Base-by-base conservation (phyloP, 2,888 invertebrate genomes). In the Gisinianus flammeolus region DNA sequence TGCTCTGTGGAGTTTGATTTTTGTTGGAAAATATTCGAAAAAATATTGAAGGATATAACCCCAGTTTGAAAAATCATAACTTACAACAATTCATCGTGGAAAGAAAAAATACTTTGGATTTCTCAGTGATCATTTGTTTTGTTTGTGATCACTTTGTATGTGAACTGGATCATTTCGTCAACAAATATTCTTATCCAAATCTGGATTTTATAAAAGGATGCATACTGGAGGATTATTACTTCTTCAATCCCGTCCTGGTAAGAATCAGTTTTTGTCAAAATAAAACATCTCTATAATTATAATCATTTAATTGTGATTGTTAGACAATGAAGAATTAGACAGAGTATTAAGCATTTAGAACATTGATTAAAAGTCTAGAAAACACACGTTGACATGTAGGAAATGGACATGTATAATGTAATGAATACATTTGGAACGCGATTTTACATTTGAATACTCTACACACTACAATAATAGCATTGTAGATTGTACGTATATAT, bases 221-320 rank as follows among this genome's bases (percentile, higher is more conserved):
- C 83, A 83, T 83, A 83, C 83, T 78, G 83, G 83, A 77, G 83
- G 83, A 83, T 81, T 83, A 78, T 77, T 83, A 67, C 79, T 83
- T 76, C 81, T 83, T 72, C 83, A 83, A 74, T 82, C 83, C 35
- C 81, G 83, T 76, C 78, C 81, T 78, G 83, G 83, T 83, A 81
- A 82, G 62, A 62, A 44, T 16, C 12, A 16, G 80, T 68, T 64
- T 28, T 77, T n/a, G n/a, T n/a, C n/a, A n/a, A n/a, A 31, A 70
- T 30, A 64, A 10, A 52, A 22, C n/a, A 12, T 33, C n/a, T 44
- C 33, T 67, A 4, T 67, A 31, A 1, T 33, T 68, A 28, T 44
- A 31, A 33, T n/a, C 68, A 28, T 26, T 52, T 16, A 19, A 44
- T 16, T 44, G 44, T 44, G 19, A n/a, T n/a, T 44, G 44, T 44